phyloP scores from a whole-genome alignment of 2,888 invertebrate species.

The Halictus quadricinctus region DNA sequence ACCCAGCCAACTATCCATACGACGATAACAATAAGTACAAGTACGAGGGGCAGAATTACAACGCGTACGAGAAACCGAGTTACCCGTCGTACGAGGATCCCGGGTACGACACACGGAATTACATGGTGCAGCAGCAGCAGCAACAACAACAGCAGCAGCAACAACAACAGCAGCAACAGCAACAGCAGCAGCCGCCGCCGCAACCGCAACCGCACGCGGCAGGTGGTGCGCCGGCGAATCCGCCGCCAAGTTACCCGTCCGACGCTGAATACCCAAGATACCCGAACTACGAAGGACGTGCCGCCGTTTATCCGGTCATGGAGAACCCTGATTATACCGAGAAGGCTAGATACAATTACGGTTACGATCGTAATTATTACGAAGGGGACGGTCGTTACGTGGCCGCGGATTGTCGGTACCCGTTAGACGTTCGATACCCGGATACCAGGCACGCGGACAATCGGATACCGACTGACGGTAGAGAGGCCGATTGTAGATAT shows the following conservation, averaged over 20 bases:
- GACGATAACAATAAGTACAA: constrained; percentile 79
- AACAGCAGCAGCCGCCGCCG: constrained; percentile 52
- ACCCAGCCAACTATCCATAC: constrained; percentile 81
- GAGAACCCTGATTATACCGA: constrained; percentile 71
- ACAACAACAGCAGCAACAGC: constrained; percentile 48
- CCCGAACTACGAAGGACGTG: constrained; percentile 68
- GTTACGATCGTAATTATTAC: constrained; percentile 73
- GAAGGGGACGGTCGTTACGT: constrained; percentile 70
- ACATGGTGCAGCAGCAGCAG: constrained; percentile 62
- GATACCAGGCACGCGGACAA: constrained; percentile 68
- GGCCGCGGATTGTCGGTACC: constrained; percentile 67
- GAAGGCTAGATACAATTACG: constrained; percentile 74
- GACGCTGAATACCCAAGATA: constrained; percentile 75
- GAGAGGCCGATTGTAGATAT: constrained; percentile 68
- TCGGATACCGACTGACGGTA: constrained; percentile 62
- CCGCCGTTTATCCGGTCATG: constrained; percentile 63
- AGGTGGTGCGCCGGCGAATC: constrained; percentile 36
- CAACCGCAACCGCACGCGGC: constrained; percentile 35
- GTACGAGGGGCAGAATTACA: constrained; percentile 72
- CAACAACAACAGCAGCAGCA: constrained; percentile 51
- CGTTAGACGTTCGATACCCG: constrained; percentile 63
- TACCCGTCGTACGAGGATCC: constrained; percentile 74
- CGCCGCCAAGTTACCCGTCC: constrained; percentile 65
- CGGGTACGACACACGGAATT: constrained; percentile 71
- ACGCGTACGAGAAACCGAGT: constrained; percentile 70